phyloP scores from a whole-genome alignment of 2,113 vertebrate genomes.

The Pomatorhinus ruficollis region DNA sequence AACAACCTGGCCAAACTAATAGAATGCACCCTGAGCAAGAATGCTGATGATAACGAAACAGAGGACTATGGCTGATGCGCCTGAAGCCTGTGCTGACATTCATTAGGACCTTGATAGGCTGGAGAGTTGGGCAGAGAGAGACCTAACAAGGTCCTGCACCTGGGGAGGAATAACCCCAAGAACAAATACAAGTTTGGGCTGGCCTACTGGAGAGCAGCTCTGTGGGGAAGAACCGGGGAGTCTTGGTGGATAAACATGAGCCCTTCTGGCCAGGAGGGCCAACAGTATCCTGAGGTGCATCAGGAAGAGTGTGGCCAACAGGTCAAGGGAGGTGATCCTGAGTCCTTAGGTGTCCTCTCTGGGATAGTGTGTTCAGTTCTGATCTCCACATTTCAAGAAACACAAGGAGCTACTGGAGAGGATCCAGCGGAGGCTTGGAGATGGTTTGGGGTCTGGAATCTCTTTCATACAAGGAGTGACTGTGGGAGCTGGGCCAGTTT shows the following conservation, averaged over 20 bases:
- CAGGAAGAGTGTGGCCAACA: background rate
- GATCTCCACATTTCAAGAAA: background rate
- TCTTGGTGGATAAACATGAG: background rate
- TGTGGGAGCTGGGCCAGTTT: background rate
- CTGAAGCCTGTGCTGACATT: background rate
- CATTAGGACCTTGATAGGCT: too few relatives aligned
- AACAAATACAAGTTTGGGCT: background rate
- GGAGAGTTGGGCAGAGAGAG: background rate
- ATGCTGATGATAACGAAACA: fast-evolving
- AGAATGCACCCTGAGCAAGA: background rate
- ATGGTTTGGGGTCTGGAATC: background rate
- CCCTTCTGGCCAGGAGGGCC: background rate
- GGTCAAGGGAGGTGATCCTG: background rate
- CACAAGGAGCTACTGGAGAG: background rate
- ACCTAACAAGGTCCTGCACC: background rate
- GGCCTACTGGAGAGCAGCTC: background rate
- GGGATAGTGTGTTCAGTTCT: background rate
- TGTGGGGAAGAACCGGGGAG: background rate
- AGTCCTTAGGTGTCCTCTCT: fast-evolving
- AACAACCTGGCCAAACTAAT: background rate
- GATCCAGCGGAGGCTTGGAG: too few relatives aligned
- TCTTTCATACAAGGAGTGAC: background rate
- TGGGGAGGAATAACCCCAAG: background rate
- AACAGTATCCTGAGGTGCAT: fast-evolving
- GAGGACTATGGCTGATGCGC: background rate